Percentiles rank a stretch among this genome's conserved stretches.
These are phyloP conservation scores for Blera fallax DNA, from an alignment of 2,888 invertebrate genomes.

Conservation along the genomic window DNA sequence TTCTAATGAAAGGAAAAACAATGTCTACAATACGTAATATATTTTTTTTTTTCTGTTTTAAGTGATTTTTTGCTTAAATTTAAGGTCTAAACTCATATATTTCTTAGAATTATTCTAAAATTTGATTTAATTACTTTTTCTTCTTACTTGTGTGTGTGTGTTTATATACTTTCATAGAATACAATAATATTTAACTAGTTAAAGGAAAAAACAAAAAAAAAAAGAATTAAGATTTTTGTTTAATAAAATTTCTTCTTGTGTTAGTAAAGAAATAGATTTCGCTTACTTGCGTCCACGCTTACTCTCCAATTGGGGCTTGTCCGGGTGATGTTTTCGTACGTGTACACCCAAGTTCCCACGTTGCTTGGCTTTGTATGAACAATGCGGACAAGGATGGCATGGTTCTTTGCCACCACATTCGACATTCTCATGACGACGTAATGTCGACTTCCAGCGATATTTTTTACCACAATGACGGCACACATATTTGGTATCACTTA, in stretches of 20 bases:
- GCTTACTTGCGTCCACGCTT: constrained; percentile 80
- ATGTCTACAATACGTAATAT: constrained; percentile 3
- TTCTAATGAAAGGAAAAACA: constrained; percentile 31
- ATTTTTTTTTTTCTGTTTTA: constrained; percentile 15
- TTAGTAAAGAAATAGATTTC: constrained; percentile 10
- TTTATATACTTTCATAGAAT: constrained; percentile 44
- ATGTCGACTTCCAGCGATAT: constrained; percentile 93
- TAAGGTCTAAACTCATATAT: constrained; percentile 51
- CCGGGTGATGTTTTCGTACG: constrained; percentile 89
- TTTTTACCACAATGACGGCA: constrained; percentile 93
- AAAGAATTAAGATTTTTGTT: constrained; percentile 22
- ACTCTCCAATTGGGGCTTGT: constrained; percentile 81
- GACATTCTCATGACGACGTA: constrained; percentile 91
- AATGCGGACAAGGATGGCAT: constrained; percentile 90
- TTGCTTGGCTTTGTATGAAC: constrained; percentile 90
- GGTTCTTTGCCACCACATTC: constrained; percentile 93
- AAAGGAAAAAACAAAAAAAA: constrained; percentile 35
- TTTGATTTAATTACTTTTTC: constrained; percentile 51
- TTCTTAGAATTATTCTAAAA: constrained; percentile 44
- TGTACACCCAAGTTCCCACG: constrained; percentile 92
- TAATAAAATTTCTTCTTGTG: constrained; percentile 9
- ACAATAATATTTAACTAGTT: constrained; percentile 55
- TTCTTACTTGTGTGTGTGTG: constrained; percentile 32
- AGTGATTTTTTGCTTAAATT: constrained; percentile 31
- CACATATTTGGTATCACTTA: constrained; percentile 85